A percentile compares a stretch with the other conserved stretches of the same genome.
phyloP scores from a whole-genome alignment of 2,888 invertebrate genomes.

The Ditula angustiorana region DNA sequence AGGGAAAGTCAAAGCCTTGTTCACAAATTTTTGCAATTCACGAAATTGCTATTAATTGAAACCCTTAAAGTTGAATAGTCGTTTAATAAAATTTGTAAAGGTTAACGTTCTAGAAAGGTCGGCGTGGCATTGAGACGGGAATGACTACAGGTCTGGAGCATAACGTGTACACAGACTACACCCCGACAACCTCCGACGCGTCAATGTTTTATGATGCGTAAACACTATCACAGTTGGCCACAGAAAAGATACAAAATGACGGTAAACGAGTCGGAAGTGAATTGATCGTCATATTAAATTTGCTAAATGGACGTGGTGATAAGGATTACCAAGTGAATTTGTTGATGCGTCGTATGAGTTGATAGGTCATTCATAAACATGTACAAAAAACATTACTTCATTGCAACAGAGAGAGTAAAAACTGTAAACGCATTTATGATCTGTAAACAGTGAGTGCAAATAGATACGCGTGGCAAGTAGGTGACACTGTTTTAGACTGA shows the following conservation, averaged over 20 bases:
- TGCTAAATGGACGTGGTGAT: background rate
- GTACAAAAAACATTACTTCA: too few relatives aligned
- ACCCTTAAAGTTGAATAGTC: slow-evolving; percentile 29
- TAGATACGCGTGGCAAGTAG: slow-evolving; percentile 15
- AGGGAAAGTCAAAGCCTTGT: slow-evolving; percentile 6
- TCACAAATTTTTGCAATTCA: slow-evolving; percentile 15
- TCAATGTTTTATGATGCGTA: slow-evolving; percentile 46
- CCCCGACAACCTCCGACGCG: slow-evolving; percentile 45
- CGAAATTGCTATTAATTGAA: slow-evolving; percentile 23
- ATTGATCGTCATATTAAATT: slow-evolving; percentile 2
- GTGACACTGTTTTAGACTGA: slow-evolving; percentile 22
- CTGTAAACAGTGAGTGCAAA: too few relatives aligned
- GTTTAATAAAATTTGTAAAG: slow-evolving; percentile 45
- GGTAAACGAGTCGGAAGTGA: background rate
- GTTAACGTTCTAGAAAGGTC: slow-evolving; percentile 53
- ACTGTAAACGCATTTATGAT: too few relatives aligned
- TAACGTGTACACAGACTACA: slow-evolving; percentile 38
- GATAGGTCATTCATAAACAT: too few relatives aligned
- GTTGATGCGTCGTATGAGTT: slow-evolving; percentile 8
- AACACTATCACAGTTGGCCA: slow-evolving; percentile 43
- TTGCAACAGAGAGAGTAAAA: too few relatives aligned
- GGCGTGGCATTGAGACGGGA: slow-evolving; percentile 47
- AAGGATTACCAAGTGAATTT: background rate
- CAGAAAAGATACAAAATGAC: slow-evolving; percentile 1
- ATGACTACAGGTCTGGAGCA: slow-evolving; percentile 49